Evolutionary conservation across 2,113 vertebrate genomes (phyloP), one percentile per base, ranked within the genome.

Genomic region (Mustela lutreola): DNA sequence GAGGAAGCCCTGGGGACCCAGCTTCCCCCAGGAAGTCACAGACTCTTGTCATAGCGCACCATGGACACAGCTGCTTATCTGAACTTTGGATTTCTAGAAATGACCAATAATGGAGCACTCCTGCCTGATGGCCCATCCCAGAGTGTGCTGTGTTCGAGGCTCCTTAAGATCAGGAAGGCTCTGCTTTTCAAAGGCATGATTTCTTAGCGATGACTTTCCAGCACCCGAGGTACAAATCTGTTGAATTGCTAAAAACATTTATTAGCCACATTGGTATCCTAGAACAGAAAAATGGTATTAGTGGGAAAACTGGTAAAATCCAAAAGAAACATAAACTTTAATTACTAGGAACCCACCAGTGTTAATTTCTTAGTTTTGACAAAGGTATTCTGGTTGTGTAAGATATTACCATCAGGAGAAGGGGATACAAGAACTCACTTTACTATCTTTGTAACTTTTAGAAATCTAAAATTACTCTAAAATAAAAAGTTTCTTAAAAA

Each of bases 301-400:
- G 45, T 70, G 80, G 94, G 78, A 80, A 89, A 85, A 63, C 24
- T 65, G 42, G 9, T 71, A 11, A 28, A 28, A 71, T 75, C 60
- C 79, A 95, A 95, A 71, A 85, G 85, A 95, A 80, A 78, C 11
- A 22, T 11, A 31, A 31, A 75, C 33, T 73, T 79, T 93, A 58
- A 53, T 82, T 71, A 53, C 62, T 95, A 24, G 24, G 11, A 75
- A 80, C 2, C n/a, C 24, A 28, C 31, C 45, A 3, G 9, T 21
- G 45, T 84, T 45, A 45, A 89, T 92, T 65, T 92, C 70, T 78
- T 86, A 62, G 50, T 63, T 56, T 84, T 80, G 53, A 45, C 70
- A 63, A 71, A 45, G 2, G 19, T 71, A 36, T 42, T 18, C 7
- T 36, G 42, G 26, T 36, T 48, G 45, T 33, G 26, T 22, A 80